A percentile compares a stretch with the other conserved stretches of the same genome.
Evolutionary conservation across 35 echinoderm and acorn worm species (phyloP).

Genomic region (Holothuria glaberrima): DNA sequence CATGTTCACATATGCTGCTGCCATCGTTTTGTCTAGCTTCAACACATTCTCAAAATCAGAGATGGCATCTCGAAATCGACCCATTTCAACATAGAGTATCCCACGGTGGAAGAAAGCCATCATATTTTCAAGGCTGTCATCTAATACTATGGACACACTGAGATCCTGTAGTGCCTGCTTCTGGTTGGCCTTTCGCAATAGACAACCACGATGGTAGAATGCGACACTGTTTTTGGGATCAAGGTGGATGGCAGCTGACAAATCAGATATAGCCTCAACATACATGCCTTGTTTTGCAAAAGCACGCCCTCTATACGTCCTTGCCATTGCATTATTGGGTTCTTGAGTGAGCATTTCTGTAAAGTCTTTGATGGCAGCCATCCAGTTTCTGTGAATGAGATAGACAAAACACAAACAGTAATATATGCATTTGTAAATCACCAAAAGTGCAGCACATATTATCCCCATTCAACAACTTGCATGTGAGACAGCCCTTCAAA

Average conservation of each 20-base stretch:
- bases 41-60: slow-evolving; percentile 94
- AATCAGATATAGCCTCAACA: slow-evolving; percentile 78
- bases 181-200: slow-evolving; percentile 83
- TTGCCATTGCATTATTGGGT: slow-evolving; percentile 92
- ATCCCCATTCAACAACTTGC: no score
- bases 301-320: slow-evolving; percentile 84
- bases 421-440: no score
- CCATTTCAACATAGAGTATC: slow-evolving; percentile 88
- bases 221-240: slow-evolving; percentile 91
- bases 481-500: no score
- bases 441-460: no score
- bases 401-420: neutral
- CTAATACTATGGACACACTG: slow-evolving; percentile 84
- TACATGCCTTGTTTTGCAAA: slow-evolving; percentile 95
- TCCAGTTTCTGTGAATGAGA: slow-evolving; percentile 81
- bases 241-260: slow-evolving; percentile 89
- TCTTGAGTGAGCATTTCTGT: slow-evolving; percentile 88
- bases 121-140: slow-evolving; percentile 81
- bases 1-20: slow-evolving; percentile 89
- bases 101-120: slow-evolving; percentile 97
- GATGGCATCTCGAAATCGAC: slow-evolving; percentile 86
- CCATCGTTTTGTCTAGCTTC: slow-evolving; percentile 84
- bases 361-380: slow-evolving; percentile 97
- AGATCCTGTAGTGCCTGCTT: slow-evolving; percentile 95
- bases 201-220: slow-evolving; percentile 94